A percentile compares a stretch with the other conserved stretches of the same genome.
These are phyloP conservation scores for Ostrea denselamellosa DNA, from an alignment of 1,140 invertebrate species.

Conservation along the genomic window DNA sequence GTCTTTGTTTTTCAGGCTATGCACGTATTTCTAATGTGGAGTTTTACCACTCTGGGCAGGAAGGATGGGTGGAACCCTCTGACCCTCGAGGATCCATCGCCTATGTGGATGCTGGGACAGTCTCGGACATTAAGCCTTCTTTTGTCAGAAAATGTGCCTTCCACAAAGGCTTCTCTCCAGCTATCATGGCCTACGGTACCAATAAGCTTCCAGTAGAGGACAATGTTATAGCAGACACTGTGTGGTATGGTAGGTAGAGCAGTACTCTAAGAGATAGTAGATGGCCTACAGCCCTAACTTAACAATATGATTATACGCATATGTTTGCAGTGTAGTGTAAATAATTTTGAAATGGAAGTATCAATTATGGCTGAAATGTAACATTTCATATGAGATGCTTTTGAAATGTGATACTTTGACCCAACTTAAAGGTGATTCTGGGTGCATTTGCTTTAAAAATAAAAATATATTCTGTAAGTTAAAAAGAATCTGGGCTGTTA, in stretches of 20 bases:
- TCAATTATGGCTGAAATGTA: no score
- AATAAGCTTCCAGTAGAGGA: conserved; percentile 61
- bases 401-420: no score
- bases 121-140: conserved; percentile 57
- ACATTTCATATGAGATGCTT: no score
- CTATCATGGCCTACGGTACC: conserved; percentile 68
- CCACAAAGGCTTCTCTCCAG: conserved; percentile 70
- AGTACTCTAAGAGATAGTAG: no score
- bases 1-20: conserved; percentile 62
- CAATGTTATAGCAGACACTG: conserved; percentile 67
- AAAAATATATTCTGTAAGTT: no score
- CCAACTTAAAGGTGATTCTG: no score
- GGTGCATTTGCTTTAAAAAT: no score
- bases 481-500: no score
- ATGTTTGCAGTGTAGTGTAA: no score
- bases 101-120: conserved; percentile 60
- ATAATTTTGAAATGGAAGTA: no score
- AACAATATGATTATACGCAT: no score
- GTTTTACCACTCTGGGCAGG: conserved; percentile 72
- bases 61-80: conserved; percentile 65
- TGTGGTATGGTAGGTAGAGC: conserved; percentile 41
- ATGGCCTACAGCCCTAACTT: no score
- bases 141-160: conserved; percentile 69
- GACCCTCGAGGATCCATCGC: conserved; percentile 71
- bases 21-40: conserved; percentile 68